phyloP scores from a whole-genome alignment of 2,888 invertebrate species.

The Phaedon cochleariae region DNA sequence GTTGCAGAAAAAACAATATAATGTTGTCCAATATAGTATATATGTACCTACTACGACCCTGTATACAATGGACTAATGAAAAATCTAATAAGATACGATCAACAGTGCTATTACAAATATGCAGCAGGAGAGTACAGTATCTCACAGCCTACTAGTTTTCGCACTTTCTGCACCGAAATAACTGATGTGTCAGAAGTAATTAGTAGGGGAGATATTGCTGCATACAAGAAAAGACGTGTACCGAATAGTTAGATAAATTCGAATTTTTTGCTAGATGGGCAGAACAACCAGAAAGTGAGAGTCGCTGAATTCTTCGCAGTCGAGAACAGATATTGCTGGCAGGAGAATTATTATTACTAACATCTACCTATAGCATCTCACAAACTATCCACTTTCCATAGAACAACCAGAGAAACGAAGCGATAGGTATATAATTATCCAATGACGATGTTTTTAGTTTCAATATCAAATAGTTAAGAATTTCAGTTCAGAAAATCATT shows the following conservation, averaged over 20 bases:
- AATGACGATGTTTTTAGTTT: too few relatives aligned
- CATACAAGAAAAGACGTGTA: conserved; percentile 24
- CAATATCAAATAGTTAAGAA: too few relatives aligned
- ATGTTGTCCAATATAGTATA: too few relatives aligned
- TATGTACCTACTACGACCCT: not conserved
- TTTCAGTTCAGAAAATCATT: too few relatives aligned
- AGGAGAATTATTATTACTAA: conserved; percentile 11
- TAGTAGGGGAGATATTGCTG: conserved; percentile 37
- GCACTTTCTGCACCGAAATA: conserved; percentile 44
- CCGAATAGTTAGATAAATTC: conserved; percentile 29
- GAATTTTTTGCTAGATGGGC: conserved; percentile 20
- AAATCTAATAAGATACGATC: not conserved
- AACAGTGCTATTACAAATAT: conserved; percentile 33
- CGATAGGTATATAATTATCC: too few relatives aligned
- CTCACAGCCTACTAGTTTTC: conserved; percentile 51
- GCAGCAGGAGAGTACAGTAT: conserved; percentile 38
- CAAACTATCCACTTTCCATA: not conserved
- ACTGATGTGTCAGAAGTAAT: conserved; percentile 38
- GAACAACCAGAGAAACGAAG: too few relatives aligned
- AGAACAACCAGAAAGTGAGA: conserved; percentile 19
- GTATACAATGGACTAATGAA: not conserved
- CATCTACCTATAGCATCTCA: not conserved
- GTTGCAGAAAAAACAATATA: too few relatives aligned
- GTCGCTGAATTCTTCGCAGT: conserved; percentile 9
- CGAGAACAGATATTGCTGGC: conserved; percentile 29